phyloP scores from a whole-genome alignment of 1,140 invertebrate genomes.

The Acromyrmex echinatior region DNA sequence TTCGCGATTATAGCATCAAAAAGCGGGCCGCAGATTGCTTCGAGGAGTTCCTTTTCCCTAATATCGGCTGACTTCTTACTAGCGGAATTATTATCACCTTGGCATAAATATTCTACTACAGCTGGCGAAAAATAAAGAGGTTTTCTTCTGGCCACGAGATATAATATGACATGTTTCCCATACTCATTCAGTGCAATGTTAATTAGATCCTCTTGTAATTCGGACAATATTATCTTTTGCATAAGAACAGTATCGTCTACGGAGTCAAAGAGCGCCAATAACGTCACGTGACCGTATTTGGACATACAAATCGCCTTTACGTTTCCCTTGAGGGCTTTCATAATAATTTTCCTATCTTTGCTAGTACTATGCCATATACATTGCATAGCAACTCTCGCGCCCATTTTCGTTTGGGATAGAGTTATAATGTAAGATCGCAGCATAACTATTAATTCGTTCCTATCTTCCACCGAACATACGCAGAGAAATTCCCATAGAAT shows the following conservation, averaged over 20 bases:
- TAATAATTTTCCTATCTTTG: slow-evolving; percentile 91
- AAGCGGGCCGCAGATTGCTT: slow-evolving; percentile 89
- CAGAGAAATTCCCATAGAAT: slow-evolving; percentile 93
- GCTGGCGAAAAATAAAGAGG: slow-evolving; percentile 91
- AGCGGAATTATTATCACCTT: slow-evolving; percentile 90
- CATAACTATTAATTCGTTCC: slow-evolving; percentile 91
- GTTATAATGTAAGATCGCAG: slow-evolving; percentile 91
- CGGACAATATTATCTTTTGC: slow-evolving; percentile 93
- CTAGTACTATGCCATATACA: slow-evolving; percentile 96
- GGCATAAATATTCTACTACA: slow-evolving; percentile 90
- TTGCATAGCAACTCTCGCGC: slow-evolving; percentile 92
- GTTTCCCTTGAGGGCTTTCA: slow-evolving; percentile 95
- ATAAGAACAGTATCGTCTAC: slow-evolving; percentile 97
- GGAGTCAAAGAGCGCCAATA: slow-evolving; percentile 95
- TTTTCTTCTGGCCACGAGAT: slow-evolving; percentile 94
- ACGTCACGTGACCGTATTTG: slow-evolving; percentile 94
- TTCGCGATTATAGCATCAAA: slow-evolving; percentile 89
- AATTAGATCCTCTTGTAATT: slow-evolving; percentile 91
- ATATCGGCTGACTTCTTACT: slow-evolving; percentile 93
- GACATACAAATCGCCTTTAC: slow-evolving; percentile 93
- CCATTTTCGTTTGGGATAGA: slow-evolving; percentile 94
- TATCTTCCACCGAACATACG: slow-evolving; percentile 90
- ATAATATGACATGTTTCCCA: slow-evolving; percentile 92
- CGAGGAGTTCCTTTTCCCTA: slow-evolving; percentile 91
- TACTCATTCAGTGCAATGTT: slow-evolving; percentile 91